Evolutionary conservation across 23 tunicate species (phyloP).

Genomic region (Ascidia mentula): DNA sequence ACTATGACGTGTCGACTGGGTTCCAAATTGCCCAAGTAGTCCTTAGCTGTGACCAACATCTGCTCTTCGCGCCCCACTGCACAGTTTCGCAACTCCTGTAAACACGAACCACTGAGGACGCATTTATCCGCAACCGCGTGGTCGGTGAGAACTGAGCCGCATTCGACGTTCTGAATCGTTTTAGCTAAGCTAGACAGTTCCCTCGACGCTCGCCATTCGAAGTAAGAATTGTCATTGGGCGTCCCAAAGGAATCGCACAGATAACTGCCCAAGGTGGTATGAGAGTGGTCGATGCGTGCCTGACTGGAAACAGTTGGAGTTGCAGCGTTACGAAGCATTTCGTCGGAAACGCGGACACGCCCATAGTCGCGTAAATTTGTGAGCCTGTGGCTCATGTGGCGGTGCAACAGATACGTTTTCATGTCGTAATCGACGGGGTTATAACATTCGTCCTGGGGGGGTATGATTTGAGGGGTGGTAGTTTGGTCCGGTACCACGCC

Average conservation of each 20-base stretch:
- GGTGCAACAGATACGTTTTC: background rate
- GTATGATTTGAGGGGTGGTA: too few species aligned
- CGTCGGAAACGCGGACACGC: background rate
- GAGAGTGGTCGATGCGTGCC: background rate
- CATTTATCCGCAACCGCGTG: conserved; percentile 34
- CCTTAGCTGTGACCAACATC: conserved; percentile 24
- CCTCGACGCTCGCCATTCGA: background rate
- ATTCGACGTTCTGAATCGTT: conserved; percentile 2
- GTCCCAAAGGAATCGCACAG: background rate
- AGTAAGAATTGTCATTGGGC: conserved; percentile 40
- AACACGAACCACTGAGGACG: conserved; percentile 25
- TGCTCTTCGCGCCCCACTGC: conserved; percentile 21
- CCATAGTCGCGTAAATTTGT: background rate
- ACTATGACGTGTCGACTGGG: conserved; percentile 17
- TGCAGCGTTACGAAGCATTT: background rate
- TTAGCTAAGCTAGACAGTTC: background rate
- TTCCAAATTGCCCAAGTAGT: conserved; percentile 31
- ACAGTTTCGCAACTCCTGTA: conserved; percentile 23
- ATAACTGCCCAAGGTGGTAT: background rate
- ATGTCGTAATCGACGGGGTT: background rate
- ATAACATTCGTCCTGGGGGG: background rate
- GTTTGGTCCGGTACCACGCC: background rate
- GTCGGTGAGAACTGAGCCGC: conserved; percentile 23
- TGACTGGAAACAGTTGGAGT: background rate
- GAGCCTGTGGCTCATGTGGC: background rate